A percentile compares a stretch with the other conserved stretches of the same genome.
phyloP scores from a whole-genome alignment of 2,113 vertebrate genomes.

The Dolichotis patagonum region DNA sequence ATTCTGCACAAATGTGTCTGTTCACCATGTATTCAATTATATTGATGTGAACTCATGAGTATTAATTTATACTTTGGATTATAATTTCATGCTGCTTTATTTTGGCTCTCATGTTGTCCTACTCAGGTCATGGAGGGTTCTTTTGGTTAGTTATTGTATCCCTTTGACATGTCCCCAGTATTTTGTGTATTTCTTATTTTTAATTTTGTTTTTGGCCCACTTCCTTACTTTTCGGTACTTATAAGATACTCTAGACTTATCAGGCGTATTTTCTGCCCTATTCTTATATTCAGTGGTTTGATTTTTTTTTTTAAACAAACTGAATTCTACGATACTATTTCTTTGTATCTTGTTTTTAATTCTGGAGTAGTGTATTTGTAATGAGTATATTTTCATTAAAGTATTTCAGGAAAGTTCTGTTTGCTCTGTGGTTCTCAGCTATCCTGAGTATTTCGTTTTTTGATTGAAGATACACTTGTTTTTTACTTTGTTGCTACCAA shows the following conservation, averaged over 20 bases:
- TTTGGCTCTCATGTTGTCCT: not conserved
- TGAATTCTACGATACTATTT: constrained; percentile 7
- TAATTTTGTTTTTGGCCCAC: not conserved
- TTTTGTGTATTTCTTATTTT: not conserved
- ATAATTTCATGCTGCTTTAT: constrained; percentile 10
- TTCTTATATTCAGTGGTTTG: not conserved
- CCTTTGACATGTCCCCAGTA: not conserved
- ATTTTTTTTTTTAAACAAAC: not conserved
- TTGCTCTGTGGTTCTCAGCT: constrained; percentile 77
- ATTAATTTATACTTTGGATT: constrained; percentile 4
- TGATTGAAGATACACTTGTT: constrained; percentile 77
- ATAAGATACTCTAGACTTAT: not conserved
- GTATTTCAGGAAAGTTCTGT: constrained; percentile 80
- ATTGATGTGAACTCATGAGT: not conserved
- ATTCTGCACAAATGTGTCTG: not conserved
- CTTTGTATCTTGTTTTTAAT: constrained; percentile 56
- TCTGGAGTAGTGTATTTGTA: constrained; percentile 66
- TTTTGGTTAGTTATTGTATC: not conserved
- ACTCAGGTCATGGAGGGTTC: not conserved
- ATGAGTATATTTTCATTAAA: constrained; percentile 84
- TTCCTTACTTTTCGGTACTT: not conserved
- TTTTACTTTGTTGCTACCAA: constrained; percentile 75
- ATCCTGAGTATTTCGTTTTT: constrained; percentile 70
- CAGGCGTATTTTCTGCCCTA: not conserved
- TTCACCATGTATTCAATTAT: not conserved